Evolutionary conservation across 2,888 invertebrate species (phyloP).

Genomic region (Leptopterna dolabrata): DNA sequence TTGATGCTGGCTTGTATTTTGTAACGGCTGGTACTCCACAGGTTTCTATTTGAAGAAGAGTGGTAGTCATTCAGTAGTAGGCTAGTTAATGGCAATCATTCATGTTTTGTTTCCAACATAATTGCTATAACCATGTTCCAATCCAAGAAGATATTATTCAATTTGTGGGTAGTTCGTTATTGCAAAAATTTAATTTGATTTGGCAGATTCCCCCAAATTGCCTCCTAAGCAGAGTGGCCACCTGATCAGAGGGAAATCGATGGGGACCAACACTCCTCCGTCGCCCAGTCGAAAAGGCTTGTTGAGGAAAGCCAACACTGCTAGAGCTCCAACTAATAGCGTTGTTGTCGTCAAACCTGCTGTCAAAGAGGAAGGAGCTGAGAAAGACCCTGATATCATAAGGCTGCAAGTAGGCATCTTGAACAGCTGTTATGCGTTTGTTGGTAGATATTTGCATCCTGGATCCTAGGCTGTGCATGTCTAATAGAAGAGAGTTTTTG

Average conservation of each 20-base stretch:
- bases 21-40: not conserved
- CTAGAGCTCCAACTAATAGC: conserved; percentile 72
- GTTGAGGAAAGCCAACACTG: conserved; percentile 63
- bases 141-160: no score
- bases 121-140: no score
- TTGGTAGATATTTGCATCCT: no score
- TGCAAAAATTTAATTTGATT: no score
- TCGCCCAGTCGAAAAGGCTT: conserved; percentile 64
- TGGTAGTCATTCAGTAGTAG: no score
- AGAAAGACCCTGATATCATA: conserved; percentile 81
- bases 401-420: conserved; percentile 72
- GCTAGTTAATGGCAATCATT: no score
- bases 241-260: conserved; percentile 64
- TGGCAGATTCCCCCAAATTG: conserved; percentile 85
- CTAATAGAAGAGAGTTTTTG: no score
- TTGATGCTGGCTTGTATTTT: not conserved
- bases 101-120: no score
- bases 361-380: conserved; percentile 71
- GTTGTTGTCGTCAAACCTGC: conserved; percentile 85
- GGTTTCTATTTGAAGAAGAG: not conserved
- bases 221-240: conserved; percentile 71
- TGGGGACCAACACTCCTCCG: conserved; percentile 63
- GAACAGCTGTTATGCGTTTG: not conserved
- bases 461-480: no score
- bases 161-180: no score